These are phyloP conservation scores for Cettia cetti DNA, from an alignment of 2,113 vertebrate species.

Conservation along the genomic window DNA sequence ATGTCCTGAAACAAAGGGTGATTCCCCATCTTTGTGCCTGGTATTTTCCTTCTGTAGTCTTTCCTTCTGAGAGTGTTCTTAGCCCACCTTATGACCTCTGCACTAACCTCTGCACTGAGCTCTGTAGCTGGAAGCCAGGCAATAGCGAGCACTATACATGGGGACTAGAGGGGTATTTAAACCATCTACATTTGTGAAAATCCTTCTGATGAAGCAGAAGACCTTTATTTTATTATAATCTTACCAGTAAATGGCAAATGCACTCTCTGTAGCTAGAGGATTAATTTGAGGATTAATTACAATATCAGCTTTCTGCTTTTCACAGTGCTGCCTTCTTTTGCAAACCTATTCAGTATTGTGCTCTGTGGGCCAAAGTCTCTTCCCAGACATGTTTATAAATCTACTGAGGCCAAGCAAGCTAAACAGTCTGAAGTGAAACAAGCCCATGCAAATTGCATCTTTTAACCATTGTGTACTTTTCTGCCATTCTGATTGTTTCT, in stretches of 20 bases:
- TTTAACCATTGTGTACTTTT: not conserved
- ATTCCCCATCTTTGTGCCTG: not conserved
- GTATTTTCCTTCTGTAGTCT: not conserved
- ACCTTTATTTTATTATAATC: not conserved
- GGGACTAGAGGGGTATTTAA: not conserved
- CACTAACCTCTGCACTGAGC: not conserved
- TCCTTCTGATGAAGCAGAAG: not conserved
- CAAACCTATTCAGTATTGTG: not conserved
- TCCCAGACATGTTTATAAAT: not conserved
- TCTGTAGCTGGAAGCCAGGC: not conserved
- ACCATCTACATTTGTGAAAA: not conserved
- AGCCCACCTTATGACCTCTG: not conserved
- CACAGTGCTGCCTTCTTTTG: not conserved
- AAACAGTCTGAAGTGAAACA: not conserved
- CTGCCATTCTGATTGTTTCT: not conserved
- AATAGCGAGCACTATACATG: not conserved
- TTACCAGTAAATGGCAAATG: not conserved
- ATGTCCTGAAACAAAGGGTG: not conserved
- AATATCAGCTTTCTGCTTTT: not conserved
- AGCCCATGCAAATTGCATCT: not conserved
- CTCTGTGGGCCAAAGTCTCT: not conserved
- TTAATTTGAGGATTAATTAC: conserved; percentile 28
- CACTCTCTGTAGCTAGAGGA: not conserved
- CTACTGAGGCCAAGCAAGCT: not conserved
- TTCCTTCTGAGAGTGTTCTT: not conserved